Conservation (phyloP, 2,113 vertebrate species). For the Cinclus cinclus region DNA sequence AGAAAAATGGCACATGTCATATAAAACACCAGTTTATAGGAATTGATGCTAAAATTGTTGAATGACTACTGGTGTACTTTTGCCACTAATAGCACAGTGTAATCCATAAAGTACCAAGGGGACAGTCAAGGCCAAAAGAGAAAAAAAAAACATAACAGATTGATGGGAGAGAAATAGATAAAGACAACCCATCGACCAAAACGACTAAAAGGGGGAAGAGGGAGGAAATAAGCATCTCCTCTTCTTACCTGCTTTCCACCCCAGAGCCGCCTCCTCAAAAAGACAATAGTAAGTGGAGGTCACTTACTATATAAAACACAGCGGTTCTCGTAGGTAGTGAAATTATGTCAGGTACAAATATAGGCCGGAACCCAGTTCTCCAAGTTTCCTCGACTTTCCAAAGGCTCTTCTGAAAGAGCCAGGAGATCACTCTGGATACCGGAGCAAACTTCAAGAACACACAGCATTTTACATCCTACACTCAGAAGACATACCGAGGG, state of each 20-base stretch:
- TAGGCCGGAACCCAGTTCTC: constrained; percentile 32
- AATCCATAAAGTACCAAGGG: constrained; percentile 35
- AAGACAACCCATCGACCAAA: not conserved
- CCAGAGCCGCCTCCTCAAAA: not conserved
- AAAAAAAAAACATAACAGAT: not conserved
- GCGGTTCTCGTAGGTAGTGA: not conserved
- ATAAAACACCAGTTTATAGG: constrained; percentile 75
- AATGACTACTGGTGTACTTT: constrained; percentile 69
- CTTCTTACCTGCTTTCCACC: not conserved
- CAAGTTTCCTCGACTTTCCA: constrained; percentile 30
- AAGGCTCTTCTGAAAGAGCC: not conserved
- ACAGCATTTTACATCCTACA: not conserved
- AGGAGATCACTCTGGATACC: not conserved
- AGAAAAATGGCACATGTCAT: constrained; percentile 77
- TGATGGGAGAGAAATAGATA: not conserved
- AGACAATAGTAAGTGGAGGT: not conserved
- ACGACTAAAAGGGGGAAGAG: not conserved
- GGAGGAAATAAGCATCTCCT: not conserved
- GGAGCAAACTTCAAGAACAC: not conserved
- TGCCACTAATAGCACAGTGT: not conserved
- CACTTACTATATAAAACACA: constrained; percentile 24
- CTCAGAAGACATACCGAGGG: not conserved
- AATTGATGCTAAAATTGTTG: constrained; percentile 73
- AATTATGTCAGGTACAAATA: constrained; percentile 42
- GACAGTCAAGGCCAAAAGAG: constrained; percentile 26